A percentile compares a stretch with the other conserved stretches of the same genome.
Evolutionary conservation across 2,113 vertebrate species (phyloP).

Genomic region (Calonectris borealis): DNA sequence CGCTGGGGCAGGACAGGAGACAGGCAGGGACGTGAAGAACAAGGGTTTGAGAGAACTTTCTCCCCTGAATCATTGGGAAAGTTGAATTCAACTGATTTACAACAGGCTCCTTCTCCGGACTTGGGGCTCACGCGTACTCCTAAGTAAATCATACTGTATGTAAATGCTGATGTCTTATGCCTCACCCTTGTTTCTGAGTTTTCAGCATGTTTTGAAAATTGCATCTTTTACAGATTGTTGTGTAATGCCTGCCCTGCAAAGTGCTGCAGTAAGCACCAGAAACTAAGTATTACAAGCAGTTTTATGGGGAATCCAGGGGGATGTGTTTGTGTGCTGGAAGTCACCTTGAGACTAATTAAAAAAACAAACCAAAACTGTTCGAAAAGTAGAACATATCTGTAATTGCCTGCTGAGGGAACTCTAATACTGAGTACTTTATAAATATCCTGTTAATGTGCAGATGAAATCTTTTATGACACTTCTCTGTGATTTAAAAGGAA

Average conservation of each 20-base stretch:
- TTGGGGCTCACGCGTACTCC: accelerated
- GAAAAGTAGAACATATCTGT: neutral
- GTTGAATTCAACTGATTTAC: neutral
- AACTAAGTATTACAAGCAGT: neutral
- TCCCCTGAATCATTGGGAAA: neutral
- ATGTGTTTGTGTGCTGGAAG: neutral
- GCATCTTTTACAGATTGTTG: neutral
- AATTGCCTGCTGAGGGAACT: neutral
- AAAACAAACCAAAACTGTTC: neutral
- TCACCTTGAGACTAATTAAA: neutral
- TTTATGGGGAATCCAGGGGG: neutral
- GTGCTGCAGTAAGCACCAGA: neutral
- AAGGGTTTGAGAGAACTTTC: neutral
- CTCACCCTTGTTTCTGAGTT: neutral
- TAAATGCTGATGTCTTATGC: neutral
- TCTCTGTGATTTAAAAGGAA: neutral
- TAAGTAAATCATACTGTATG: neutral
- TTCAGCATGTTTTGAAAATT: neutral
- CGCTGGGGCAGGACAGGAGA: neutral
- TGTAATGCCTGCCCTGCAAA: neutral
- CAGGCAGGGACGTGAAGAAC: neutral
- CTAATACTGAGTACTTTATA: neutral
- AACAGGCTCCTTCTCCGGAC: neutral
- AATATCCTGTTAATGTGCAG: neutral
- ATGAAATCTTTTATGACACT: constrained; percentile 1